Evolutionary conservation across 1,140 invertebrate genomes (phyloP), one percentile per base, ranked within the genome.

Genomic region (Bemisia tabaci): DNA sequence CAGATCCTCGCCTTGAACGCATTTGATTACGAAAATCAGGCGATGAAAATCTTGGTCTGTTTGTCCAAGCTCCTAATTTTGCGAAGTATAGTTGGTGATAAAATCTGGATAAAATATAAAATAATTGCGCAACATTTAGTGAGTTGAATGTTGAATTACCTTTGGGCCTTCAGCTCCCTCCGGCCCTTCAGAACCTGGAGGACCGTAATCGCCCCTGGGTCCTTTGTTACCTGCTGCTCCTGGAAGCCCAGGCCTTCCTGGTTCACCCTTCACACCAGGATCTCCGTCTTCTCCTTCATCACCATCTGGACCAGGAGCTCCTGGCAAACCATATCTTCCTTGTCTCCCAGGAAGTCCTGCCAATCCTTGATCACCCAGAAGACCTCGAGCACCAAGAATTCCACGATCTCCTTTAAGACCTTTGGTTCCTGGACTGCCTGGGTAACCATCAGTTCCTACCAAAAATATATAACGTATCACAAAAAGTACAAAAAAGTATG

Each of bases 391-490:
- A 24, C 89, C 89, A 1, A 78, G 71, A 48, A 82, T 79, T 2
- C 87, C 87, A 48, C 79, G 76, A 68, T 88, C 85, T 26, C 87
- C 87, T 81, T 88, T 89, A 21, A 82, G 71, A 21, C 87, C 87
- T 66, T 68, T 70, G 22, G 59, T 25, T 26, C 70, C 71, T 25
- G 63, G 60, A 1, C 64, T 21, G 1, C 71, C 71, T 23, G 25
- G 33, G 24, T 68, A 64, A 17, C 70, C 69, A 1, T 60, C 58
- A 39, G 60, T 1, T 23, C 68, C 70, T 70, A 59, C 9, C 26
- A 12, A 67, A 65, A 26, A 59, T n/a, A n/a, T n/a, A 58, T 12
- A 12, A 12, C 11, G 48, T 11, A 11, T 11, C 48, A 12, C n/a
- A 12, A 11, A 58, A 63, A 2, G 26, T n/a, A 63, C 11, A 48